These are phyloP conservation scores for Prionace glauca DNA, from an alignment of 2,797 vertebrate genomes.

Conservation along the genomic window DNA sequence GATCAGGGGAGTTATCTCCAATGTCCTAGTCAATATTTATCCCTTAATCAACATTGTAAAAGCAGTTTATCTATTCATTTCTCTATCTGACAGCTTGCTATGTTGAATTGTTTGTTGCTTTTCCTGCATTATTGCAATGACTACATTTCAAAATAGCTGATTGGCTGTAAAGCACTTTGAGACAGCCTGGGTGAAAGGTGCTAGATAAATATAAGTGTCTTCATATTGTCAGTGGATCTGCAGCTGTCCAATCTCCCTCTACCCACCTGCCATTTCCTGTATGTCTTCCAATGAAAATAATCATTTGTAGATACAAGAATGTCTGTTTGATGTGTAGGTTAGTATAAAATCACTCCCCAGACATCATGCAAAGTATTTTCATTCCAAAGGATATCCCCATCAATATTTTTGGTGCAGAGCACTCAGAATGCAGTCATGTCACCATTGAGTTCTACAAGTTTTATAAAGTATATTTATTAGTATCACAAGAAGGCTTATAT, in stretches of 20 bases:
- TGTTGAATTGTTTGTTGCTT: not conserved
- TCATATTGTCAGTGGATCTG: not conserved
- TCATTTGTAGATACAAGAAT: not conserved
- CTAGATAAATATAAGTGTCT: not conserved
- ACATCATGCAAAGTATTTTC: not conserved
- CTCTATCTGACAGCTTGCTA: not conserved
- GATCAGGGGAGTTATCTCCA: not conserved
- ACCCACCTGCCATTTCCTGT: not conserved
- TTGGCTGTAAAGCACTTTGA: not conserved
- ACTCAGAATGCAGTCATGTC: not conserved
- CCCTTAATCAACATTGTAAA: not conserved
- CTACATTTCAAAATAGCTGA: not conserved
- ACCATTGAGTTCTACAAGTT: not conserved
- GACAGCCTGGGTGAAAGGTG: not conserved
- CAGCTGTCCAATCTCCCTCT: not conserved
- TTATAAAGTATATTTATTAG: no score
- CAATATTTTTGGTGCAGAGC: not conserved
- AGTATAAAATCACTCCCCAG: not conserved
- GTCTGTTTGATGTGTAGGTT: not conserved
- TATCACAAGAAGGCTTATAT: no score
- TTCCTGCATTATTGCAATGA: not conserved
- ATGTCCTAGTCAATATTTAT: not conserved
- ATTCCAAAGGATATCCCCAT: not conserved
- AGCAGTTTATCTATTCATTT: not conserved
- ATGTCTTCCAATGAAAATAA: not conserved